These are phyloP conservation scores for Apteryx owenii DNA, from an alignment of 2,113 vertebrate species.

Conservation along the genomic window DNA sequence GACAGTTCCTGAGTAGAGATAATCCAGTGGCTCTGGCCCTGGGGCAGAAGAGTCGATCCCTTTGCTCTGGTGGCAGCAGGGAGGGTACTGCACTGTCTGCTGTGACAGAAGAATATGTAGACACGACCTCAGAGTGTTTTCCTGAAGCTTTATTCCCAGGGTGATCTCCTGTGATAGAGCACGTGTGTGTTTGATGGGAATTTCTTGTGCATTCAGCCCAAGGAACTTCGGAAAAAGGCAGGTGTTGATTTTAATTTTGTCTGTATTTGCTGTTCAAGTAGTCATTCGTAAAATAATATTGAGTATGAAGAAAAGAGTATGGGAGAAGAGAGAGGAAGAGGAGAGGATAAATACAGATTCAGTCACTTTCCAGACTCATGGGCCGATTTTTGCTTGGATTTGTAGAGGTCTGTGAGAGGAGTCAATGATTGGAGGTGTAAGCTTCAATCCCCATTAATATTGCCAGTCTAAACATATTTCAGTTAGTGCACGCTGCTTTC, in stretches of 20 bases:
- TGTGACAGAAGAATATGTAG: background rate
- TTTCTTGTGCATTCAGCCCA: background rate
- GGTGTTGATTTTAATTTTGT: slow-evolving; percentile 30
- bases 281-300: background rate
- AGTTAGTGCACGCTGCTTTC: background rate
- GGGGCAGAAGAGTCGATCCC: background rate
- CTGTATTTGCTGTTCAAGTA: slow-evolving; percentile 5
- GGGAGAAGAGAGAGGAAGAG: background rate
- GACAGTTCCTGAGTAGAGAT: background rate
- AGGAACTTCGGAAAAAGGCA: background rate
- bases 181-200: background rate
- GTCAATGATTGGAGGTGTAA: background rate
- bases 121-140: background rate
- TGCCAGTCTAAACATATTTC: slow-evolving; percentile 37
- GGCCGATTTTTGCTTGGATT: background rate
- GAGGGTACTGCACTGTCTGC: background rate
- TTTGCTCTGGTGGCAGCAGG: background rate
- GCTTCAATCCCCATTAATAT: background rate
- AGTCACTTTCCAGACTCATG: background rate
- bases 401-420: background rate
- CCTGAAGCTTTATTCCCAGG: background rate
- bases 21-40: background rate
- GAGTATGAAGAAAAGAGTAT: background rate
- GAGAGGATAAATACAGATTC: background rate
- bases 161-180: background rate